Evolutionary conservation across 2,797 vertebrate species (phyloP).

Genomic region (Florisuga fusca): DNA sequence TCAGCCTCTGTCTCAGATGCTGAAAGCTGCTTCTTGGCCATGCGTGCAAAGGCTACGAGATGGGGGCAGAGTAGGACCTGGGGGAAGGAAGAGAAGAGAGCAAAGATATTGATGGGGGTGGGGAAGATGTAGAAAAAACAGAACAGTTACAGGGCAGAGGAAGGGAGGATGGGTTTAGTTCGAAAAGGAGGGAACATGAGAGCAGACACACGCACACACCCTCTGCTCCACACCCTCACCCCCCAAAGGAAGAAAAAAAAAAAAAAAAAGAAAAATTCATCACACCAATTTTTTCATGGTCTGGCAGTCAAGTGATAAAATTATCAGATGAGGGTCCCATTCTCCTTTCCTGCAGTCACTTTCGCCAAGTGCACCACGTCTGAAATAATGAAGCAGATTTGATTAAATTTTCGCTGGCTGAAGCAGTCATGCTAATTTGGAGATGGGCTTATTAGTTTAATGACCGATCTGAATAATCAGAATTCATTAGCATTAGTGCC

Average conservation of each 20-base stretch:
- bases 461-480: slow-evolving; percentile 95
- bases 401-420: slow-evolving; percentile 81
- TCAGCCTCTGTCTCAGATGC: background rate
- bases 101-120: background rate
- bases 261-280: slow-evolving; percentile 58
- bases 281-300: slow-evolving; percentile 80
- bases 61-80: slow-evolving; percentile 36
- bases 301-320: slow-evolving; percentile 80
- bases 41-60: slow-evolving; percentile 12
- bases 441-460: slow-evolving; percentile 99
- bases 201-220: background rate
- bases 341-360: slow-evolving; percentile 72
- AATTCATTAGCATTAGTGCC: slow-evolving; percentile 96
- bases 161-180: slow-evolving; percentile 11
- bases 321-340: slow-evolving; percentile 73
- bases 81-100: slow-evolving; percentile 2
- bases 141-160: slow-evolving; percentile 38
- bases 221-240: slow-evolving; percentile 59
- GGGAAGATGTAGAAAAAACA: background rate
- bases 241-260: slow-evolving; percentile 44
- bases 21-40: slow-evolving; percentile 30
- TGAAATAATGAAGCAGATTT: slow-evolving; percentile 82
- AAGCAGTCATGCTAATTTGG: slow-evolving; percentile 87
- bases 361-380: slow-evolving; percentile 75
- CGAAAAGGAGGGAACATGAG: slow-evolving; percentile 52